These are phyloP conservation scores for Onthophagus taurus DNA, from an alignment of 1,140 invertebrate species.

Conservation along the genomic window DNA sequence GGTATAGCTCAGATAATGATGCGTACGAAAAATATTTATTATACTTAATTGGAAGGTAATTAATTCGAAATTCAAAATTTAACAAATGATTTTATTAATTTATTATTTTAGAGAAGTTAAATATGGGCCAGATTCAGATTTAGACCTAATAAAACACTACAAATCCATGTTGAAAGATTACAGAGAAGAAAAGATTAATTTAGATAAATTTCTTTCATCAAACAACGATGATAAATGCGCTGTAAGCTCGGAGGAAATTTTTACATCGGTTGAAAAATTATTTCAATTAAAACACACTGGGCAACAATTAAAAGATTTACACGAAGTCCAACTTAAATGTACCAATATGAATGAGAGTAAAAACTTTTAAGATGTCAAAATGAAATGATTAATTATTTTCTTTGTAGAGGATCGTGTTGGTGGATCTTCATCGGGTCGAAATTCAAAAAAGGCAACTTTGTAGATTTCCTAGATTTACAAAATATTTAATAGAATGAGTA, in stretches of 20 bases:
- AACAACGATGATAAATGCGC: background rate
- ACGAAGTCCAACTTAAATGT: constrained; percentile 1
- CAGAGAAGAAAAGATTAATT: background rate
- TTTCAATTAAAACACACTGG: constrained; percentile 5
- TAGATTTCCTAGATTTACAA: no score
- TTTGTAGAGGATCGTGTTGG: no score
- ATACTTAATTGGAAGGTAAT: constrained; percentile 2
- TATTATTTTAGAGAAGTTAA: background rate
- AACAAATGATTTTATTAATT: background rate
- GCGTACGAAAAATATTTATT: constrained; percentile 3
- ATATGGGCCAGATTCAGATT: background rate
- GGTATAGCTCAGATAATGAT: background rate
- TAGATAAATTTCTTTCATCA: background rate
- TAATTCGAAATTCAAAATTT: background rate
- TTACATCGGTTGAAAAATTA: background rate
- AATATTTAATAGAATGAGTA: no score
- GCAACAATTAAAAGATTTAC: background rate
- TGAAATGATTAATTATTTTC: no score
- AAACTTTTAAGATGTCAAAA: no score
- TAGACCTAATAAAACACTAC: constrained; percentile 1
- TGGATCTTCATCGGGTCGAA: no score
- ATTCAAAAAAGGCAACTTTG: no score
- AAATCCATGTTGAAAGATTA: constrained; percentile 7
- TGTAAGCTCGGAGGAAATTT: background rate
- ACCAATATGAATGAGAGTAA: constrained; percentile 4